Base-by-base conservation (phyloP, 2,113 vertebrate genomes). In the Anser cygnoides region DNA sequence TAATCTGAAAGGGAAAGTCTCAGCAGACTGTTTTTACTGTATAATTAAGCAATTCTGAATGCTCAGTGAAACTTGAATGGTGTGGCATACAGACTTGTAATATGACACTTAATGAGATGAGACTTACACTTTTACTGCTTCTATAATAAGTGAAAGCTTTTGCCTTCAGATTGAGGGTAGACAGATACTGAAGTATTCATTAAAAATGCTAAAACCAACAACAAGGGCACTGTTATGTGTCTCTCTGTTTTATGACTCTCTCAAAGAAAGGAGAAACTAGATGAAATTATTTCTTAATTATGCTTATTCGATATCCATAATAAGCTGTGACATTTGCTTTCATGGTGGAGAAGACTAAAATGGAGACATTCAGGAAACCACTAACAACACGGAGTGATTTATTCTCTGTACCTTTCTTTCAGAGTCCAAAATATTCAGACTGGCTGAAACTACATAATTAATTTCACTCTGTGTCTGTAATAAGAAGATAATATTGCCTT, bases 41-140 rank as follows among this genome's bases (percentile, higher is more conserved):
- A 97, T 26, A 98, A 98, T 98, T 97, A 98, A 98, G 96, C 93
- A 96, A 97, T 97, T 97, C 93, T 96, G 95, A 97, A 98, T 96
- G 96, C 95, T 97, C 93, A 52, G 94, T 96, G 97, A 91, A 97
- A 97, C 90, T 97, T 96, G 89, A 96, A 98, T 95, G 92, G 94
- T 96, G 96, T 97, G 94, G 96, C 94, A 97, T 81, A 43, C 89
- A 96, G 95, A 84, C 96, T 97, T 71, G 88, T 96, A 98, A 97
- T 97, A 95, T 95, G 95, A 95, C 96, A 97, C 95, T 96, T 98
- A 98, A 98, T 96, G 97, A 97, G 97, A 96, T 97, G 96, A 96
- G 96, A 96, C 96, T 94, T 85, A 91, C 89, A 96, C 91, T 97
- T 97, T 91, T 37, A 96, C 96, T 97, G 91, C 87, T 80, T 97